A percentile compares a stretch with the other conserved stretches of the same genome.
These are phyloP conservation scores for Callosobruchus maculatus DNA, from an alignment of 2,888 invertebrate species.

Conservation along the genomic window DNA sequence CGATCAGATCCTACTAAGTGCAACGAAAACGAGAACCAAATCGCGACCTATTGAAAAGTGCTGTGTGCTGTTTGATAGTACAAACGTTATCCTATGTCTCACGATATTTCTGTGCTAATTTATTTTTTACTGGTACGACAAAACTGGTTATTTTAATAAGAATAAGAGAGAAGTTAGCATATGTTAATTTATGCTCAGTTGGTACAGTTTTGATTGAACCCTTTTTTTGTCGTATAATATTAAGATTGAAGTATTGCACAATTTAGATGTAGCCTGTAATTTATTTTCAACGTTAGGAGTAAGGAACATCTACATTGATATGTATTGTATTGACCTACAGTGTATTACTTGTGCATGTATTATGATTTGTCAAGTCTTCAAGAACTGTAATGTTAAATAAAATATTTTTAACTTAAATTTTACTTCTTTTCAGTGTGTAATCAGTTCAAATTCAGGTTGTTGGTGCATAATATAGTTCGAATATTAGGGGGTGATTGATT, in stretches of 20 bases:
- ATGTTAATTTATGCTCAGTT: neutral
- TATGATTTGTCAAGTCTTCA: neutral
- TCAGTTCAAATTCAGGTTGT: too few relatives aligned
- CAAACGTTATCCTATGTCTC: neutral
- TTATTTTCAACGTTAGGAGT: neutral
- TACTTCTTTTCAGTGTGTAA: neutral
- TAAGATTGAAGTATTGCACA: neutral
- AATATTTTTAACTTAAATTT: neutral
- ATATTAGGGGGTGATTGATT: too few relatives aligned
- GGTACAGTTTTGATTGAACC: neutral
- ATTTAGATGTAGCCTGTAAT: neutral
- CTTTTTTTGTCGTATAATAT: neutral
- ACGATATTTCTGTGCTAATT: neutral
- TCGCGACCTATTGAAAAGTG: neutral
- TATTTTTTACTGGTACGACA: neutral
- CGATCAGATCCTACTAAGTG: slow-evolving; percentile 83
- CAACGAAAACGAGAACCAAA: neutral
- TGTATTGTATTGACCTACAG: neutral
- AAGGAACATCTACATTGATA: neutral
- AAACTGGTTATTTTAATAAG: neutral
- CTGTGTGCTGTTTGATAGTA: neutral
- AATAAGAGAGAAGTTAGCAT: neutral
- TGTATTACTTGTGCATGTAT: neutral
- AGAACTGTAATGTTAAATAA: neutral
- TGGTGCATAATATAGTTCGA: too few relatives aligned